Evolutionary conservation across 1,140 invertebrate genomes (phyloP), one percentile per base, ranked within the genome.

Genomic region (Macrobrachium nipponense): DNA sequence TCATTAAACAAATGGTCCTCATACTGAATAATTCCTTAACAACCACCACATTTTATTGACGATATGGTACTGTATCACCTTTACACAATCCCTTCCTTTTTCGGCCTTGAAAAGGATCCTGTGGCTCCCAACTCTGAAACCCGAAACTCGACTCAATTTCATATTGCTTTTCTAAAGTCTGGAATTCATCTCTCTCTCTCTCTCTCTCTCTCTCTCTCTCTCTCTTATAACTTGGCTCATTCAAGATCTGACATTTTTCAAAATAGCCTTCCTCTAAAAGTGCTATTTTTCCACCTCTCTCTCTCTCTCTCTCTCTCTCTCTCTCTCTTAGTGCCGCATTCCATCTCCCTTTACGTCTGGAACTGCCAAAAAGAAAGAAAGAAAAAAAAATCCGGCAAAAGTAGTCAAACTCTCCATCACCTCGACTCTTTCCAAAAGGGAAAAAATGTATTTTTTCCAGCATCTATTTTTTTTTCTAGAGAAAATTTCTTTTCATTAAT

Each of bases 241-340:
- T 27, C 70, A 4, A 73, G 17, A 15, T 2, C 14, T 27, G 17
- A 20, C 17, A 15, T 73, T 15, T 15, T 27, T 6, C 1, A n/a
- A 15, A 15, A 18, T 27, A 3, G 27, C 1, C 14, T 27, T n/a
- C 6, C 27, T 20, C 3, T n/a, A n/a, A 73, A 15, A 73, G 1
- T 15, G 17, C 27, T 2, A 15, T 73, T 27, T 36, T 27, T 73
- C 70, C 15, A 15, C 27, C 70, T 73, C 70, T 73, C 20, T 72
- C 68, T 72, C 68, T 72, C 68, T 72, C 68, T 72, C 68, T 72
- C 68, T 72, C 68, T 72, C 68, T 72, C 68, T 72, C 68, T 72
- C 68, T 72, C 20, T 20, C 44, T 43, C 6, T 36, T 36, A 36
- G 23, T 15, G 23, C 5, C 36, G 15, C 68, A 15, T 72, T 20